These are phyloP conservation scores for Channa striata DNA, from an alignment of 2,797 vertebrate genomes.

Conservation along the genomic window DNA sequence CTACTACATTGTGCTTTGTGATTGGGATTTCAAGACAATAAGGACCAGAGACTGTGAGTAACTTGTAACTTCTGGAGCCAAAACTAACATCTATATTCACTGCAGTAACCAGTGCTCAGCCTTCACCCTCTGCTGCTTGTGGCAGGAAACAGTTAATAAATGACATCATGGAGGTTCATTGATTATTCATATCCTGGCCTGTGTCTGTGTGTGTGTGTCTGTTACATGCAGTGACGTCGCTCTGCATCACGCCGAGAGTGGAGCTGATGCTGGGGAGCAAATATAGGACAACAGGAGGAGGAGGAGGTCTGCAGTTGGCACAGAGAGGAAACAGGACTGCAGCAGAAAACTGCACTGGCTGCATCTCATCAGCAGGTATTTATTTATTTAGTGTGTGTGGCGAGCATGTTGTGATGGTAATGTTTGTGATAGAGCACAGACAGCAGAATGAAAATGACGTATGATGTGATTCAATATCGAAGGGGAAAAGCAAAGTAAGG, in stretches of 20 bases:
- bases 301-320: constrained; percentile 52
- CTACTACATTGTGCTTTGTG: too few relatives aligned
- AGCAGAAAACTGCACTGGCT: constrained; percentile 38
- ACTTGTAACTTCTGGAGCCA: background rate
- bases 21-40: too few relatives aligned
- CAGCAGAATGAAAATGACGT: background rate
- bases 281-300: constrained; percentile 56
- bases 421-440: too few relatives aligned
- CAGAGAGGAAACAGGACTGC: constrained; percentile 52
- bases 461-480: background rate
- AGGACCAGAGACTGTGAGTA: background rate
- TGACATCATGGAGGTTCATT: constrained; percentile 9
- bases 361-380: constrained; percentile 75
- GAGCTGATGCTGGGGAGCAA: constrained; percentile 43
- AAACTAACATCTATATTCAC: background rate
- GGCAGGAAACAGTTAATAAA: constrained; percentile 41
- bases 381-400: constrained; percentile 34
- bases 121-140: background rate
- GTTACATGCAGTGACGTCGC: constrained; percentile 50
- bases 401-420: background rate
- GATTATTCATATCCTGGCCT: constrained; percentile 41
- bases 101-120: background rate
- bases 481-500: constrained; percentile 27
- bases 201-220: constrained; percentile 1
- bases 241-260: constrained; percentile 46